Evolutionary conservation across 2,113 vertebrate genomes (phyloP), one percentile per base, ranked within the genome.

Genomic region (Salvator merianae): DNA sequence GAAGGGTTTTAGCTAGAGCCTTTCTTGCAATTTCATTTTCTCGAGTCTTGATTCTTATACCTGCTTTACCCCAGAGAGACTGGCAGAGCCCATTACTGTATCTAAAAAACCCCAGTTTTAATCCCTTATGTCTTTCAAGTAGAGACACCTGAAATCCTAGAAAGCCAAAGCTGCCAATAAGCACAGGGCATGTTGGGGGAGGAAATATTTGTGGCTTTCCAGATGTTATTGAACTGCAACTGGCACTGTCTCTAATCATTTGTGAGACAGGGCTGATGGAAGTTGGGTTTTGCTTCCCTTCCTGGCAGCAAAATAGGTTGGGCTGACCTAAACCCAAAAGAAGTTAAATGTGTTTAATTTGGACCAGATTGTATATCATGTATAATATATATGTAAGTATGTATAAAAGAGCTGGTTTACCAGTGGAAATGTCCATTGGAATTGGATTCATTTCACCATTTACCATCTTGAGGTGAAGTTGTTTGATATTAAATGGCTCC

Each of bases 401-500:
- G 65, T 88, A 9, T 20, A 59, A 20, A 59, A 59, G 14, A 59
- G 18, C 10, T 91, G 20, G 30, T 63, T 93, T 93, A 98, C 95
- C 95, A 95, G 95, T 95, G 91, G 97, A 97, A 93, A 98, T 91
- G 59, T 96, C 96, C 59, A 90, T 20, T 6, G 96, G 96, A 88
- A 97, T 94, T 77, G 93, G 93, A 84, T 91, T 95, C 93, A 97
- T 97, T 91, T 97, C 96, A 79, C 95, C 95, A 47, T 85, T 96
- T 71, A 96, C 90, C 95, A 96, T 97, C 95, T 98, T 98, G 89
- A 95, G 96, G 86, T 96, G 95, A 76, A 97, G 94, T 76, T 96
- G 95, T 90, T 98, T 97, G 91, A 97, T 97, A 94, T 97, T 97
- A 85, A 97, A 97, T 73, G 96, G 96, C 84, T 98, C 96, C 78